A percentile compares a stretch with the other conserved stretches of the same genome.
Conservation (phyloP, 35 echinoderm and acorn worm species). For the Diadema setosum region DNA sequence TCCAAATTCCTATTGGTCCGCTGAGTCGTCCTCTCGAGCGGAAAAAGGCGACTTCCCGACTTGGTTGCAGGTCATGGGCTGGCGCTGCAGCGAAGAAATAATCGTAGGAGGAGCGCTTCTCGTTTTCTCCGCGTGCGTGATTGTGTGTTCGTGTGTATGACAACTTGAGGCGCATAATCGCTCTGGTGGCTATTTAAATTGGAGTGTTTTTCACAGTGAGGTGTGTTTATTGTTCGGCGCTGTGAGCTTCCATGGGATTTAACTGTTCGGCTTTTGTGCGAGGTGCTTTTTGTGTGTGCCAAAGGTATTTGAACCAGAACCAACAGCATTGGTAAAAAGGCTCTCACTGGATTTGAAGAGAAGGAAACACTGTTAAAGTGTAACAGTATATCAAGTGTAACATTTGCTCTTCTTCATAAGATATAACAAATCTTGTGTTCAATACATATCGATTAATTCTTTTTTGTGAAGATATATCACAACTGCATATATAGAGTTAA, state of each 20-base stretch:
- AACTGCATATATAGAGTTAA: no score
- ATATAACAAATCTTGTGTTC: no score
- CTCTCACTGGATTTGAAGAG: no score
- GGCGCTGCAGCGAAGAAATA: background rate
- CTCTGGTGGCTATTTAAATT: background rate
- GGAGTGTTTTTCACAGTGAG: background rate
- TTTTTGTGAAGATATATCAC: no score
- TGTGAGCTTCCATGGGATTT: background rate
- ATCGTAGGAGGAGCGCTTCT: background rate
- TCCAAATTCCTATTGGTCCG: background rate
- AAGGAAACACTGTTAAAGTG: no score
- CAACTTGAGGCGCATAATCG: background rate
- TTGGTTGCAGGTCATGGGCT: background rate
- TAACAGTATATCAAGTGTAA: no score
- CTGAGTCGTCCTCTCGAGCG: background rate
- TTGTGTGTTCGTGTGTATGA: background rate
- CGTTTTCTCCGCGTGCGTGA: background rate
- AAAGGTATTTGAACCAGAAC: background rate
- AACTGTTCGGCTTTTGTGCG: background rate
- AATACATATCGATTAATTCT: no score
- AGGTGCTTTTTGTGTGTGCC: background rate
- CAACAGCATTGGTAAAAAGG: background rate
- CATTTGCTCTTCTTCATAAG: no score
- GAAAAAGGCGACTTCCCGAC: conserved; percentile 1
- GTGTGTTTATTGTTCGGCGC: background rate